Percentiles rank a stretch among this genome's conserved stretches.
These are phyloP conservation scores for Hirtodrosophila duncani DNA, from an alignment of 2,888 invertebrate species.

Conservation along the genomic window DNA sequence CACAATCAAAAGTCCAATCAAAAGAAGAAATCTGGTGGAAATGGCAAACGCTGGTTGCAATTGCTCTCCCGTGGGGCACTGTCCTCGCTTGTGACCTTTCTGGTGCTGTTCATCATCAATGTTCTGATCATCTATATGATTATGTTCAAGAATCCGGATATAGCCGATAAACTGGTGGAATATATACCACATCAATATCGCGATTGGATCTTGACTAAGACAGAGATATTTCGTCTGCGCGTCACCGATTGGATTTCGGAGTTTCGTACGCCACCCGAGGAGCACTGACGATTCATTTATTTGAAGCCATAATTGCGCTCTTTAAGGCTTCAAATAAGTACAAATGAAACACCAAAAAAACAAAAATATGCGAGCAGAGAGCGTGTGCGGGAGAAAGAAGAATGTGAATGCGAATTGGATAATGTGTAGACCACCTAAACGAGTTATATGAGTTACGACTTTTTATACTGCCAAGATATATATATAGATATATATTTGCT, in stretches of 20 bases:
- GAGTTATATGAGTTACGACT: slow-evolving; percentile 33
- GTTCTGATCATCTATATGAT: slow-evolving; percentile 74
- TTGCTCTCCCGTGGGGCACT: slow-evolving; percentile 56
- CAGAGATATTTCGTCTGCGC: slow-evolving; percentile 74
- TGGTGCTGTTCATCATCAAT: slow-evolving; percentile 73
- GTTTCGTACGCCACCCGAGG: slow-evolving; percentile 74
- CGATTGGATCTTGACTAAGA: slow-evolving; percentile 75
- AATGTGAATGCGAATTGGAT: too few relatives aligned
- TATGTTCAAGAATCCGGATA: slow-evolving; percentile 77
- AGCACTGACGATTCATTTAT: slow-evolving; percentile 76
- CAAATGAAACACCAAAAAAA: slow-evolving; percentile 7
- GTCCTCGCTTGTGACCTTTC: slow-evolving; percentile 73
- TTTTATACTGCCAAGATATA: slow-evolving; percentile 24
- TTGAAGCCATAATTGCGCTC: slow-evolving; percentile 72
- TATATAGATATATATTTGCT: slow-evolving; percentile 31
- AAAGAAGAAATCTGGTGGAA: slow-evolving; percentile 41
- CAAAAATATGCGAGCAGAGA: slow-evolving; percentile 52
- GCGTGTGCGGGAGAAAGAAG: slow-evolving; percentile 38
- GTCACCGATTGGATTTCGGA: slow-evolving; percentile 76
- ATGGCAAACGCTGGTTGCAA: slow-evolving; percentile 26
- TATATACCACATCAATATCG: slow-evolving; percentile 76
- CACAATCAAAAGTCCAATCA: slow-evolving; percentile 56
- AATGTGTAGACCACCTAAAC: slow-evolving; percentile 34
- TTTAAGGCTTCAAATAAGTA: slow-evolving; percentile 52
- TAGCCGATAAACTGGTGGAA: slow-evolving; percentile 74